Percentiles rank a stretch among this genome's conserved stretches.
Evolutionary conservation across 1,140 invertebrate species (phyloP).

Genomic region (Armadillidium nasatum): DNA sequence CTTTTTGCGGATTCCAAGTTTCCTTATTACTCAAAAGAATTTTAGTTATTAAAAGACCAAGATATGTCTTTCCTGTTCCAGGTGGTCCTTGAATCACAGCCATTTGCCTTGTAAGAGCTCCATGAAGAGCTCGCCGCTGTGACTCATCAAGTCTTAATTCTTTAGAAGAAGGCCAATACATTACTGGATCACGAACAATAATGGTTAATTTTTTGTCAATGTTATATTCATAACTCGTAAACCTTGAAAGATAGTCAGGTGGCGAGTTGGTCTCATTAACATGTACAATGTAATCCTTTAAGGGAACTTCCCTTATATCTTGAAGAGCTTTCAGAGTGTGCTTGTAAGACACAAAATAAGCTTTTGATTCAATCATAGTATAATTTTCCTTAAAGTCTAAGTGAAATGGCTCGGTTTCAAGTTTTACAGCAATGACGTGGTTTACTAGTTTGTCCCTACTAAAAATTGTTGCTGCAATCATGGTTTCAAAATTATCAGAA

Average conservation of each 20-base stretch:
- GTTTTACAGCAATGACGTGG: constrained; percentile 55
- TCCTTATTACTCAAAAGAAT: constrained; percentile 56
- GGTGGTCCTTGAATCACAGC: constrained; percentile 72
- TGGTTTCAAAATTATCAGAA: too few species aligned
- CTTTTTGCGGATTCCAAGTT: constrained; percentile 38
- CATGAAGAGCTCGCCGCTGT: constrained; percentile 52
- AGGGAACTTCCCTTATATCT: constrained; percentile 49
- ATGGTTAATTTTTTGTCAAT: background rate
- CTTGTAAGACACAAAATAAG: constrained; percentile 54
- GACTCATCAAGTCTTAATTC: constrained; percentile 47
- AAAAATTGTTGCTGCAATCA: too few species aligned
- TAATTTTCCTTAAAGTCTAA: constrained; percentile 34
- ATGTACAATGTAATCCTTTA: constrained; percentile 47
- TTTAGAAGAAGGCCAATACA: constrained; percentile 18
- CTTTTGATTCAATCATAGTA: constrained; percentile 52
- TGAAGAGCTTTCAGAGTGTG: constrained; percentile 51
- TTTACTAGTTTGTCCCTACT: constrained; percentile 51
- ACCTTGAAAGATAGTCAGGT: constrained; percentile 29
- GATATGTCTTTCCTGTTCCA: constrained; percentile 72
- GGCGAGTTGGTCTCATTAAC: constrained; percentile 26
- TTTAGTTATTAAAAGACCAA: constrained; percentile 63
- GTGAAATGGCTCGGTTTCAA: constrained; percentile 48
- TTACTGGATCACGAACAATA: background rate
- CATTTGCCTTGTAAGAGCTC: constrained; percentile 53
- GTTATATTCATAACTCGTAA: constrained; percentile 31